Evolutionary conservation across 2,797 vertebrate species (phyloP).

Genomic region (Nasua narica): DNA sequence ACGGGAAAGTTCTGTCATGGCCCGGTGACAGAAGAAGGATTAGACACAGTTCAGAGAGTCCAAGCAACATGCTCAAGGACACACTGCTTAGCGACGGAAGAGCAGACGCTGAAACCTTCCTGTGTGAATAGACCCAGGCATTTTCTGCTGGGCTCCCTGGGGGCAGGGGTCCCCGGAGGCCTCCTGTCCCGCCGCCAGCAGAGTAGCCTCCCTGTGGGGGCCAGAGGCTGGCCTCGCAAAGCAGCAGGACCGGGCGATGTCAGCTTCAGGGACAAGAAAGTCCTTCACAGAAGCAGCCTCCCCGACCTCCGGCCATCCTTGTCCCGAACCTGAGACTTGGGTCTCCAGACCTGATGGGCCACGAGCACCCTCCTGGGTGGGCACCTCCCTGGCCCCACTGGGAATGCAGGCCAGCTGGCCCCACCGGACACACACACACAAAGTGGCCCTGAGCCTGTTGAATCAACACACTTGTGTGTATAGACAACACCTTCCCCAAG

Average conservation of each 20-base stretch:
- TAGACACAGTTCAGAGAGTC: not conserved
- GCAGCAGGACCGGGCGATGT: not conserved
- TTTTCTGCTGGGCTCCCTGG: not conserved
- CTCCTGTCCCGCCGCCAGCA: not conserved
- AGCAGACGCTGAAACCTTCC: not conserved
- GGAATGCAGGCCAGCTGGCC: not conserved
- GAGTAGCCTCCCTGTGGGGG: not conserved
- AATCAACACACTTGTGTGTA: conserved; percentile 38
- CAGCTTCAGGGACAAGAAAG: not conserved
- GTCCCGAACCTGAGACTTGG: not conserved
- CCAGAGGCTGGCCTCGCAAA: not conserved
- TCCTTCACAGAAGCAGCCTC: not conserved
- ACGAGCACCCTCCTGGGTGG: not conserved
- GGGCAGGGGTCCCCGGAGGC: not conserved
- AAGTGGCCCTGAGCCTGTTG: not conserved
- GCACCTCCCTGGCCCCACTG: not conserved
- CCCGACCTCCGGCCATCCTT: not conserved
- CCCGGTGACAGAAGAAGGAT: not conserved
- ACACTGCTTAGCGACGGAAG: not conserved
- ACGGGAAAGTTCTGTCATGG: not conserved
- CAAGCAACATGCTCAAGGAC: not conserved
- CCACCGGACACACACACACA: too few relatives aligned
- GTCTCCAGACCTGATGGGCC: not conserved
- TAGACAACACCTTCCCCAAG: not conserved
- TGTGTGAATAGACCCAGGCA: not conserved